Base-by-base conservation (phyloP, 2,888 invertebrate genomes). In the Augochlorella aurata region DNA sequence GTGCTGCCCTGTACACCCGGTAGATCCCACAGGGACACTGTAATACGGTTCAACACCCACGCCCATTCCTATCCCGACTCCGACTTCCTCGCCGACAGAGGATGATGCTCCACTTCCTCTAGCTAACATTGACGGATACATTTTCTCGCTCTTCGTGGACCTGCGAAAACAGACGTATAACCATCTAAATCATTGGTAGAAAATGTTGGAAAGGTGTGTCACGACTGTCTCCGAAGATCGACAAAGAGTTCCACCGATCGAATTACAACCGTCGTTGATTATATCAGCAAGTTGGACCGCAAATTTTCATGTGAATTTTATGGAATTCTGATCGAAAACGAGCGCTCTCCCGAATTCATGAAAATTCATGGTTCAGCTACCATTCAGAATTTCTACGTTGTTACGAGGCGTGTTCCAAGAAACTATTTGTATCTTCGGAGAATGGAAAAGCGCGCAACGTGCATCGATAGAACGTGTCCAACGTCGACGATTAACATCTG, bases 81-180 rank as follows among this genome's bases (percentile, higher is more conserved):
- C 93, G 75, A 92, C 93, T 83, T 92, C 92, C 66, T 92, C 92
- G 66, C 93, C 93, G 54, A 93, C 93, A 16, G 93, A 92, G 18
- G 93, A 93, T 47, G 93, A 92, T 10, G 92, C 90, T 24, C 93
- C 92, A 74, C 93, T 92, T 74, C 96, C 97, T 84, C 97, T 95
- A 89, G 96, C 97, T 90, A 98, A 94, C 98, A 98, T 98, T 83
- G 98, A 98, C 52, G 98, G 98, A 94, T 98, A 98, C 93, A 98
- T 95, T 94, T 98, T 98, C 94, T 98, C 98, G 14, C 98, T 98
- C 94, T 98, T 98, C 24, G 98, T 98, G 63, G 98, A 98, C 94
- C 98, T 98, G 95, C 76, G 83, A 82, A 88, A 83, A 89, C 77
- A 87, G 69, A 83, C 80, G 58, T 72, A 50, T 38, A 81, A 52